Evolutionary conservation across 1,140 invertebrate species (phyloP), one percentile per base, ranked within the genome.

Genomic region (Listronotus oregonensis): DNA sequence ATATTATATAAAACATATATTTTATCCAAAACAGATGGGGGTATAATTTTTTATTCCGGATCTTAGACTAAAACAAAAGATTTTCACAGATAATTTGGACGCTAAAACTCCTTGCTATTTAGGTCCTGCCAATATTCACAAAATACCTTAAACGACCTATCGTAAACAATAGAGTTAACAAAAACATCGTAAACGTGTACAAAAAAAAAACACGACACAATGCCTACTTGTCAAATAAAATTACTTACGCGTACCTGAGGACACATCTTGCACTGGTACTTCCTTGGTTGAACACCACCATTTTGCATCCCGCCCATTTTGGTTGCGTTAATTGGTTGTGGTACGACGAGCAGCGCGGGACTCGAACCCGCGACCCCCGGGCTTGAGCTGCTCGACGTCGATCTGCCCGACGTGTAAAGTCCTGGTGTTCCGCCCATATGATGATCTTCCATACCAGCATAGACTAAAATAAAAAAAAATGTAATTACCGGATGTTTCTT

Each of bases 201-300:
- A 37, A 37, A 37, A 37, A 37, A 37, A 34, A 50, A 46, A 1
- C 3, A 10, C 18, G 3, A 18, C n/a, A 14, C 47, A n/a, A 21
- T 4, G 15, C 3, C 18, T n/a, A 14, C 3, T 1, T 31, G 14
- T 6, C 7, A 34, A 15, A 14, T 27, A n/a, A 50, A 50, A 27
- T n/a, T 7, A 52, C 18, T n/a, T 27, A 10, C 11, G 81, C 91
- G 87, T 81, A 98, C 95, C 93, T 97, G 94, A 68, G 95, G 95
- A 82, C 95, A 98, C 95, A 98, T 97, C 83, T 97, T 97, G 88
- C 95, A 98, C 80, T 96, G 93, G 83, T 97, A 97, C 79, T 96
- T 96, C 80, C 90, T 80, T 32, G 80, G 85, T 66, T 81, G 84
- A 54, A 69, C 80, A 60, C 75, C 81, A 62, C 84, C 74, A 21